These are phyloP conservation scores for Panulirus ornatus DNA, from an alignment of 1,140 invertebrate genomes.

Conservation along the genomic window DNA sequence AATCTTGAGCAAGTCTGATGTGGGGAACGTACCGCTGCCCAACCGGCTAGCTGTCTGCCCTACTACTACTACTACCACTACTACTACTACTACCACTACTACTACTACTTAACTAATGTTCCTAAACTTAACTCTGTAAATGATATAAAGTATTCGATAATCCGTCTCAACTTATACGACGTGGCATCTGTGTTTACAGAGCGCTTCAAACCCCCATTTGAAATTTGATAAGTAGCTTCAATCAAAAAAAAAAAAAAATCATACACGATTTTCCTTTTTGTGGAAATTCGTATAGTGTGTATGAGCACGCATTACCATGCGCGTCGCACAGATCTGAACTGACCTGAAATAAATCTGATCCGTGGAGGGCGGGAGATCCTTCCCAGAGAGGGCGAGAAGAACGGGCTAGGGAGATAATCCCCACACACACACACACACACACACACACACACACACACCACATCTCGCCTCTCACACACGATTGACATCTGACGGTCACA, in stretches of 20 bases:
- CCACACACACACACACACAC: conserved; percentile 2
- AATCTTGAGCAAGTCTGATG: conserved; percentile 62
- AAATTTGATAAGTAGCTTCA: no score
- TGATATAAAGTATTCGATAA: not conserved
- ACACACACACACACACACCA: no score
- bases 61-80: not conserved
- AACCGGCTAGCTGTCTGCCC: not conserved
- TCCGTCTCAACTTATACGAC: not conserved
- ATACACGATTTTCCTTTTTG: no score
- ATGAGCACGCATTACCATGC: no score
- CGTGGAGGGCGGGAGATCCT: not conserved
- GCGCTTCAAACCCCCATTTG: no score
- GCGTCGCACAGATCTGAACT: no score
- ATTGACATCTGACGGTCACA: conserved; percentile 48
- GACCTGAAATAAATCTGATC: no score
- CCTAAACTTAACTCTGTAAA: not conserved
- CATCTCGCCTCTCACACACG: conserved; percentile 22
- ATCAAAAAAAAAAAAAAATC: no score
- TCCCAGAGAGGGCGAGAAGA: conserved; percentile 8
- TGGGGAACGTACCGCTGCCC: not conserved
- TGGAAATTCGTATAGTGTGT: no score
- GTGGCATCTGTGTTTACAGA: not conserved
- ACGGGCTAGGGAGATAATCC: conserved; percentile 17
- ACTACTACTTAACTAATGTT: not conserved
- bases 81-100: not conserved